Evolutionary conservation across 37 sponge, comb jelly and placozoan species (phyloP).

Genomic region (Tethya wilhelma): DNA sequence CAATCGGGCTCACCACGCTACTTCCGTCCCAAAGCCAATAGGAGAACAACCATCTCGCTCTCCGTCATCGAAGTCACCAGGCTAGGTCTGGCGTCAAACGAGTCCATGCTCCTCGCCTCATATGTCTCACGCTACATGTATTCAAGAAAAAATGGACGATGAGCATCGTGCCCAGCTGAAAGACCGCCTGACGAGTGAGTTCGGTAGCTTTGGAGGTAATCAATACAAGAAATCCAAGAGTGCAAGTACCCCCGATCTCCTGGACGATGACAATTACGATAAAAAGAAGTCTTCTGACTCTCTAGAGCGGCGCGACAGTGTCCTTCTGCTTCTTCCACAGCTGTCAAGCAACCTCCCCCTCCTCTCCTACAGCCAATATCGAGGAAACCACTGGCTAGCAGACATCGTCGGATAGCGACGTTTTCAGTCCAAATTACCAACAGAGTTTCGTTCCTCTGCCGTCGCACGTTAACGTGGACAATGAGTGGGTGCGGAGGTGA

Average conservation of each 20-base stretch:
- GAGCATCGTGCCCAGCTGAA: neutral
- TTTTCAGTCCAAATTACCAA: too few relatives aligned
- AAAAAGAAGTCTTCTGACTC: neutral
- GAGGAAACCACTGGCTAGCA: too few relatives aligned
- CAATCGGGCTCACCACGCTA: slow-evolving; percentile 17
- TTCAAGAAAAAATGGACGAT: neutral
- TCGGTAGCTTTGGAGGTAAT: neutral
- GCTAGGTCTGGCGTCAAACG: slow-evolving; percentile 35
- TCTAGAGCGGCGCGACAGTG: too few relatives aligned
- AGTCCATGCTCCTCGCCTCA: neutral
- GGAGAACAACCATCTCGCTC: slow-evolving; percentile 59
- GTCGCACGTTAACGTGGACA: too few relatives aligned
- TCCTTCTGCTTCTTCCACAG: too few relatives aligned
- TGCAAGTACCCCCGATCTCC: slow-evolving; percentile 31
- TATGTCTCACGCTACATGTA: neutral
- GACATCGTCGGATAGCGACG: too few relatives aligned
- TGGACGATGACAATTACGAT: neutral
- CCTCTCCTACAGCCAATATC: too few relatives aligned
- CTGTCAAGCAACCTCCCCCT: too few relatives aligned
- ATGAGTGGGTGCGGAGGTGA: too few relatives aligned
- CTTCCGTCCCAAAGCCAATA: slow-evolving; percentile 32
- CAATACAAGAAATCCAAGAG: neutral
- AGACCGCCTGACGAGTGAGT: neutral
- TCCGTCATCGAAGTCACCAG: slow-evolving; percentile 38
- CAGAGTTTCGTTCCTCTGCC: too few relatives aligned